Conservation (phyloP, 2,113 vertebrate genomes). For the Xenus cinereus region DNA sequence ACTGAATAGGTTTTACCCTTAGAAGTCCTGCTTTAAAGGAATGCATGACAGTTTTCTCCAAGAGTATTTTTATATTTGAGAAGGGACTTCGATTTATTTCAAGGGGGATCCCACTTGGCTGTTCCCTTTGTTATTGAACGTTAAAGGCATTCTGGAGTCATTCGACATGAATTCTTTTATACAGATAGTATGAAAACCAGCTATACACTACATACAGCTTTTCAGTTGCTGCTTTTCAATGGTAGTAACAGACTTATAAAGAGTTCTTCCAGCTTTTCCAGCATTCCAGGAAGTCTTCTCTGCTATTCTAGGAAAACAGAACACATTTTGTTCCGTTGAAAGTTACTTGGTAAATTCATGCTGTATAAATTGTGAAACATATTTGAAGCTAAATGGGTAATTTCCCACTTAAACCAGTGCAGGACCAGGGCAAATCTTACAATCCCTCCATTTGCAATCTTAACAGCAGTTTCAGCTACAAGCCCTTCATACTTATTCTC, state of each 20-base stretch:
- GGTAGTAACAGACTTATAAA: neutral
- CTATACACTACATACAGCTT: neutral
- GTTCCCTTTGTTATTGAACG: neutral
- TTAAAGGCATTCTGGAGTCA: neutral
- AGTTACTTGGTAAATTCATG: neutral
- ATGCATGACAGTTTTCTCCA: neutral
- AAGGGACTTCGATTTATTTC: neutral
- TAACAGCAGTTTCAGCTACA: neutral
- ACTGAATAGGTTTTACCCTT: neutral
- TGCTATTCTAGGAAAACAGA: conserved; percentile 43
- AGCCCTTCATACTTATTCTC: neutral
- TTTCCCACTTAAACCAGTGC: neutral
- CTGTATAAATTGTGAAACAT: neutral
- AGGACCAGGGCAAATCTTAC: neutral
- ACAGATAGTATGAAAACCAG: neutral
- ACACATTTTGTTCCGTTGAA: neutral
- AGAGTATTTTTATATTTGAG: neutral
- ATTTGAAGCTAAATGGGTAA: neutral
- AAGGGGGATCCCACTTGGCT: neutral
- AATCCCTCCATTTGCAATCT: neutral
- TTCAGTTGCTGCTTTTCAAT: neutral
- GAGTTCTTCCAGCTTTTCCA: neutral
- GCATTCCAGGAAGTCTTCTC: neutral
- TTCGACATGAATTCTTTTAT: neutral
- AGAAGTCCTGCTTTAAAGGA: neutral